Evolutionary conservation across 2,888 invertebrate genomes (phyloP).

Genomic region (Crioceris asparagi): DNA sequence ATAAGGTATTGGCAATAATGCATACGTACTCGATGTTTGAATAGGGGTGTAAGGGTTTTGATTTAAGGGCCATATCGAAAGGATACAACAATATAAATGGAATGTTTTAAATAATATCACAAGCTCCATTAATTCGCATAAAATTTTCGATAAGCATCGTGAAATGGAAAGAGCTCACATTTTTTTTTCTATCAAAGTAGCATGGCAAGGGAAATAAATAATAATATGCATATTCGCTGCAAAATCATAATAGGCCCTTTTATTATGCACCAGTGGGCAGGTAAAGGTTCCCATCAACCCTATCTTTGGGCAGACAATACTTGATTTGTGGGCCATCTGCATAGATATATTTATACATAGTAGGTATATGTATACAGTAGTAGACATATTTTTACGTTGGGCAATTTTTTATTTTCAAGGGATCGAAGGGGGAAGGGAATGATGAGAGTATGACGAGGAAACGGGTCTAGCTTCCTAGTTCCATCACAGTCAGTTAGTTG

Average conservation of each 20-base stretch:
- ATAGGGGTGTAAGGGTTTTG: conserved; percentile 19
- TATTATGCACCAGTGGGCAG: conserved; percentile 37
- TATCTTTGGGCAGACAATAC: conserved; percentile 32
- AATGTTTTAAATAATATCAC: conserved; percentile 35
- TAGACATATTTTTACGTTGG: no score
- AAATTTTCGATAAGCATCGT: conserved; percentile 31
- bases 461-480: no score
- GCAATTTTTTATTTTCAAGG: no score
- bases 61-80: conserved; percentile 22
- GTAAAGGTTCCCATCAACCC: conserved; percentile 31
- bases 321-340: conserved; percentile 37
- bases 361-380: no score
- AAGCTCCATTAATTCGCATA: conserved; percentile 38
- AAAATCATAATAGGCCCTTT: conserved; percentile 30
- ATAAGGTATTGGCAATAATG: conserved; percentile 11
- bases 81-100: conserved; percentile 26
- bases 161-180: conserved; percentile 18
- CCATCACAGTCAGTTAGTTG: no score
- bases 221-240: conserved; percentile 33
- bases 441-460: no score
- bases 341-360: conserved; percentile 27
- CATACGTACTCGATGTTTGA: conserved; percentile 11
- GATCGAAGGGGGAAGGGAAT: no score
- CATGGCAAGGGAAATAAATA: conserved; percentile 29
- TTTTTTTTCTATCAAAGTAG: conserved; percentile 17